These are phyloP conservation scores for Passerculus sandwichensis DNA, from an alignment of 2,797 vertebrate genomes.

Conservation along the genomic window DNA sequence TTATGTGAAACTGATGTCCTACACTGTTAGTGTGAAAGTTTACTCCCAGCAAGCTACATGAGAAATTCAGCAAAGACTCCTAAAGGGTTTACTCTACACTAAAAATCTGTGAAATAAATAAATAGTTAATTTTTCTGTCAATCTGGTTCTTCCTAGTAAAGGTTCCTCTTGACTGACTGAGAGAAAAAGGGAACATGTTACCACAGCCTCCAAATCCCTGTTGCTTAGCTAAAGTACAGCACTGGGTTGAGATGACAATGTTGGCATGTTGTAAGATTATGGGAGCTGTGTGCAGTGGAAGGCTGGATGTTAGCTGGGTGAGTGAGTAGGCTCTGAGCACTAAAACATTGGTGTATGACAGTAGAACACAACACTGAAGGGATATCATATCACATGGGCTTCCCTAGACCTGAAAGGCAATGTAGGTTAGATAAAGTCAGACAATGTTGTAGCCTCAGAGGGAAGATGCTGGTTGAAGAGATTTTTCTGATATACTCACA, in stretches of 20 bases:
- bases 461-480: slow-evolving; percentile 1
- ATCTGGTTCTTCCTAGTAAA: background rate
- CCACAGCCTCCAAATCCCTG: background rate
- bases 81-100: background rate
- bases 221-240: background rate
- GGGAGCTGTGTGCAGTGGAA: background rate
- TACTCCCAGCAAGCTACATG: background rate
- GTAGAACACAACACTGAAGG: background rate
- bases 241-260: background rate
- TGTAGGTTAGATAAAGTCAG: background rate
- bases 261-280: background rate
- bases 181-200: background rate
- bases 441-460: background rate
- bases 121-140: background rate
- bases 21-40: background rate
- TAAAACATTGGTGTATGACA: background rate
- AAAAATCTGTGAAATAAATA: background rate
- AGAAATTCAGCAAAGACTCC: background rate
- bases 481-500: slow-evolving; percentile 20
- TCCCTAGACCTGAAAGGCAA: background rate
- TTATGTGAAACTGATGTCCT: background rate
- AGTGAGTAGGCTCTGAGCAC: slow-evolving; percentile 28
- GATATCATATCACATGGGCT: background rate
- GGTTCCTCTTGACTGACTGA: background rate
- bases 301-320: background rate